Evolutionary conservation across 1,140 invertebrate genomes (phyloP).

Genomic region (Trachymyrmex cornetzi): DNA sequence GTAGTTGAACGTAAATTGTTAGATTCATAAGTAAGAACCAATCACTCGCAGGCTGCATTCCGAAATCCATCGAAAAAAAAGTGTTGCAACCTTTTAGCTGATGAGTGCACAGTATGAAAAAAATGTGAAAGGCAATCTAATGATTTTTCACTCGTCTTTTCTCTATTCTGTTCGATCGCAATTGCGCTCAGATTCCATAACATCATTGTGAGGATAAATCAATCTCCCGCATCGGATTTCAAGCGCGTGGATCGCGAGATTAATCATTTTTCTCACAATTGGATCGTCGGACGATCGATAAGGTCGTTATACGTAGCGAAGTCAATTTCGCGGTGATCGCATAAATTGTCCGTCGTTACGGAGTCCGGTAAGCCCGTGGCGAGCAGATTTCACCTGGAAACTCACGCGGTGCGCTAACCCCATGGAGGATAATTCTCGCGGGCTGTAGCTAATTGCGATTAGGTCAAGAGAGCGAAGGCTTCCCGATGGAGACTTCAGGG

Average conservation of each 20-base stretch:
- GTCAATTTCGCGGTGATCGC: slow-evolving; percentile 45
- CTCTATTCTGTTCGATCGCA: not conserved
- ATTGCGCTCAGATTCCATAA: slow-evolving; percentile 38
- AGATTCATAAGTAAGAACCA: too few species aligned
- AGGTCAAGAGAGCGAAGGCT: slow-evolving; percentile 71
- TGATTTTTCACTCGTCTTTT: slow-evolving; percentile 11
- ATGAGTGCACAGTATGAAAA: not conserved
- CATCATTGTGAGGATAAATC: slow-evolving; percentile 50
- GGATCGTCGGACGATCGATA: slow-evolving; percentile 39
- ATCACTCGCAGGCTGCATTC: too few species aligned
- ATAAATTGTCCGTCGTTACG: slow-evolving; percentile 36
- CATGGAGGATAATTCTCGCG: slow-evolving; percentile 72
- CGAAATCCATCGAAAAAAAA: too few species aligned
- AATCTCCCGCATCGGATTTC: slow-evolving; percentile 42
- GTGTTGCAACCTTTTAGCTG: too few species aligned
- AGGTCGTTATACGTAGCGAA: slow-evolving; percentile 34
- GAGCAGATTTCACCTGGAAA: slow-evolving; percentile 10
- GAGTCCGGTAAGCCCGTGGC: not conserved
- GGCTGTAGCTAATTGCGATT: slow-evolving; percentile 81
- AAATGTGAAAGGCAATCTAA: not conserved
- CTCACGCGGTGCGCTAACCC: slow-evolving; percentile 24
- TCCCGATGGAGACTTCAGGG: slow-evolving; percentile 74
- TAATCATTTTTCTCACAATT: slow-evolving; percentile 65
- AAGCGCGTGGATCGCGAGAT: slow-evolving; percentile 41
- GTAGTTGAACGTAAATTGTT: too few species aligned